Conservation (phyloP, 2,113 vertebrate species). For the Dolichotis patagonum region DNA sequence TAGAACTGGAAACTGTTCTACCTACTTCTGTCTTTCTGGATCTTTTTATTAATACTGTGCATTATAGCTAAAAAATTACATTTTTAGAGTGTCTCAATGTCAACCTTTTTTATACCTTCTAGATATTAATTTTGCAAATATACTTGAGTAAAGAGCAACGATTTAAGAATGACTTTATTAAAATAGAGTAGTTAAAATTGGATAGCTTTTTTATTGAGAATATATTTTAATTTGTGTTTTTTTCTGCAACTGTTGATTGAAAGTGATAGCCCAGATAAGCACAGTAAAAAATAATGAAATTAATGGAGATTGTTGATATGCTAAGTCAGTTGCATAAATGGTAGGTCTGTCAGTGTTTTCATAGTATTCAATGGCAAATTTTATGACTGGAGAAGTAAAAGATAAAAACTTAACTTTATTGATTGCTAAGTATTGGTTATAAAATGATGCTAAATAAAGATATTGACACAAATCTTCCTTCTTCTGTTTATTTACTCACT, state of each 20-base stretch:
- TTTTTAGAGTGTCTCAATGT: neutral
- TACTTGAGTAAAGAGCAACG: neutral
- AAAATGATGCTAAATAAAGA: neutral
- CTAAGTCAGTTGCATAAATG: neutral
- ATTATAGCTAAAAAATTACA: neutral
- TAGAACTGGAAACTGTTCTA: neutral
- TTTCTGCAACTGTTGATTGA: neutral
- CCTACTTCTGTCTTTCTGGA: neutral
- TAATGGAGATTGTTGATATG: slow-evolving; percentile 30
- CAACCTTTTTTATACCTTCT: neutral
- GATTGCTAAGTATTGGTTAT: neutral
- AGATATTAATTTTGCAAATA: slow-evolving; percentile 28
- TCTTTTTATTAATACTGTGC: neutral
- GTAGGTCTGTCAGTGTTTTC: slow-evolving; percentile 31
- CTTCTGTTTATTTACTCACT: neutral
- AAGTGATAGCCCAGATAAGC: neutral
- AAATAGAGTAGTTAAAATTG: neutral
- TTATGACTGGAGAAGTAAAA: slow-evolving; percentile 21
- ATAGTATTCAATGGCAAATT: slow-evolving; percentile 41
- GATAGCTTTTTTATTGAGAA: neutral
- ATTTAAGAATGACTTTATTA: neutral
- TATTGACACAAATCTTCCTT: neutral
- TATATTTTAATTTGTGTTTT: neutral
- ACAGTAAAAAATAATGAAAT: neutral
- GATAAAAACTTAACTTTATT: slow-evolving; percentile 57